Percentiles rank a stretch among this genome's conserved stretches.
Evolutionary conservation across 64 coral and sea anemone species (phyloP).

Genomic region (Pachyseris speciosa): DNA sequence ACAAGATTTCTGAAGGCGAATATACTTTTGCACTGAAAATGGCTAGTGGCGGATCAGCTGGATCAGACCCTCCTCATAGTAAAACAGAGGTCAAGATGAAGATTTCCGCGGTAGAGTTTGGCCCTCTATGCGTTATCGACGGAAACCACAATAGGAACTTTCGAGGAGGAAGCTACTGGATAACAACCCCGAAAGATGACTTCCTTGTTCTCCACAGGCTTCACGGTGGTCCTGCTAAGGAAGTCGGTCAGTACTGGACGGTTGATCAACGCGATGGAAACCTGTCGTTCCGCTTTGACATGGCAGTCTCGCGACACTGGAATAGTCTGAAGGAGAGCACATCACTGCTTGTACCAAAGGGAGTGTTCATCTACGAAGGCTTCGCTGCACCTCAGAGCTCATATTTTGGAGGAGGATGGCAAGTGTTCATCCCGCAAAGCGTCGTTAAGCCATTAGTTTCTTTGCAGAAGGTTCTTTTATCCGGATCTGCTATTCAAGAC

Average conservation of each 20-base stretch:
- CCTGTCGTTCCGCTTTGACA: not conserved
- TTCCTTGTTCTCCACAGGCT: not conserved
- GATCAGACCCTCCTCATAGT: not conserved
- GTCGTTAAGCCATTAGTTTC: not conserved
- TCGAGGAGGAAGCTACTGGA: slow-evolving; percentile 1
- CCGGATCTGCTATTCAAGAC: not conserved
- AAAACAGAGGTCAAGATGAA: slow-evolving; percentile 27
- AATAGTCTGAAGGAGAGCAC: not conserved
- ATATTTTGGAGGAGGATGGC: not conserved
- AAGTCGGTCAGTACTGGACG: slow-evolving; percentile 14
- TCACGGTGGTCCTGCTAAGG: not conserved
- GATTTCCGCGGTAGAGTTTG: not conserved
- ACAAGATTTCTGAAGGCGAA: no score
- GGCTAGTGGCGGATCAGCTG: not conserved
- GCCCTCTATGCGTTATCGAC: not conserved
- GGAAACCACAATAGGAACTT: not conserved
- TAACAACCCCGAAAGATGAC: slow-evolving; percentile 17
- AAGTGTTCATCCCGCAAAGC: not conserved
- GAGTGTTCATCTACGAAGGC: slow-evolving; percentile 9
- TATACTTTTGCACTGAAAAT: no score
- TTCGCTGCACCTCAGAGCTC: not conserved
- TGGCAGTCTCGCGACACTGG: not conserved
- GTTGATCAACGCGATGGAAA: not conserved
- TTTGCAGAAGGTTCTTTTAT: not conserved
- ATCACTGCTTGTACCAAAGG: not conserved